Evolutionary conservation across 1,140 invertebrate genomes (phyloP).

Genomic region (Nephotettix cincticeps): DNA sequence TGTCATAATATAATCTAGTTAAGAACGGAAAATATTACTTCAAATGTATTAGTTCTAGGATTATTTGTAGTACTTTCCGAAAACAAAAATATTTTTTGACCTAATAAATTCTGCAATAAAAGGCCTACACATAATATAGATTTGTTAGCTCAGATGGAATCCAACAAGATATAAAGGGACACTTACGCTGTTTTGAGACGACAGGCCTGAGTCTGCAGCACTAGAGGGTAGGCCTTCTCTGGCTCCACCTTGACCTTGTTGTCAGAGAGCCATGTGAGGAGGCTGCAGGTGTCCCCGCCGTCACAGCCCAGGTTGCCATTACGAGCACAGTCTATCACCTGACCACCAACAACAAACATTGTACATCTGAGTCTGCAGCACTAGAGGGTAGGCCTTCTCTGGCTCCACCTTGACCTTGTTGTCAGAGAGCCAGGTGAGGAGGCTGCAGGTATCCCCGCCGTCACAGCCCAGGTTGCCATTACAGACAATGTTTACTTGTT

Average conservation of each 20-base stretch:
- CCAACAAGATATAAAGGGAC: too few species aligned
- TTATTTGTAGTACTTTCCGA: too few species aligned
- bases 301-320: slow-evolving; percentile 72
- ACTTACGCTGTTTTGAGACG: too few species aligned
- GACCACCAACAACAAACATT: too few species aligned
- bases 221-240: slow-evolving; percentile 45
- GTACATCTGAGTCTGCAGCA: slow-evolving; percentile 49
- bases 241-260: slow-evolving; percentile 57
- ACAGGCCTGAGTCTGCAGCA: slow-evolving; percentile 10
- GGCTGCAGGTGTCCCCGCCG: slow-evolving; percentile 77
- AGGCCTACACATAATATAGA: too few species aligned
- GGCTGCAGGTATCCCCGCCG: slow-evolving; percentile 77
- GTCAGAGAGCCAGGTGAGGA: slow-evolving; percentile 69
- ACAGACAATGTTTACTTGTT: slow-evolving; percentile 62
- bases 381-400: slow-evolving; percentile 67
- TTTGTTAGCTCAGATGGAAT: too few species aligned
- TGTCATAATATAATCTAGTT: too few species aligned
- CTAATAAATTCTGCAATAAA: too few species aligned
- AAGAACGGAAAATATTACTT: too few species aligned
- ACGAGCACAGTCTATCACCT: slow-evolving; percentile 56
- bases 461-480: slow-evolving; percentile 72
- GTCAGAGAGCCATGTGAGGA: slow-evolving; percentile 69
- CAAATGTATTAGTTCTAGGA: too few species aligned
- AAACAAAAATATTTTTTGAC: too few species aligned
- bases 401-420: slow-evolving; percentile 57